Conservation (phyloP, 2,797 vertebrate genomes). For the Lates japonicus region DNA sequence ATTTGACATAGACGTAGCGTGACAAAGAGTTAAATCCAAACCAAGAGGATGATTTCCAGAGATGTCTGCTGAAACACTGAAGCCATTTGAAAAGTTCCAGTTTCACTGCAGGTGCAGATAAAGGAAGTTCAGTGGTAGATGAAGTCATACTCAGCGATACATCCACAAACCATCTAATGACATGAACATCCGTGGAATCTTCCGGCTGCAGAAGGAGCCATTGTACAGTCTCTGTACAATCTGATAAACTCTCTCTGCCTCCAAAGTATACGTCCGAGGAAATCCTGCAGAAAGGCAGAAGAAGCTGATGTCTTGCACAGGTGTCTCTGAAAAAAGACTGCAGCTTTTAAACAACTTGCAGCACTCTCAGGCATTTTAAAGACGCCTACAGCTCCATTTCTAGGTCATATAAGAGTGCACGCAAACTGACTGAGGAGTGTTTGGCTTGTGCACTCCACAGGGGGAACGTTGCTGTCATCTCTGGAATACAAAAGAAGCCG, state of each 20-base stretch:
- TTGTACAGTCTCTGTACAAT: slow-evolving; percentile 34
- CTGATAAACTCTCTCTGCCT: slow-evolving; percentile 41
- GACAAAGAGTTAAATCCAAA: slow-evolving; percentile 35
- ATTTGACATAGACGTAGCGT: slow-evolving; percentile 34
- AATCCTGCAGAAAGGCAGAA: slow-evolving; percentile 33
- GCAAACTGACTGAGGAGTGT: slow-evolving; percentile 79
- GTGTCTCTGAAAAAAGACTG: slow-evolving; percentile 67
- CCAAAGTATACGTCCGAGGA: slow-evolving; percentile 10
- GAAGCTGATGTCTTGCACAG: slow-evolving; percentile 72
- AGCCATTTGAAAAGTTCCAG: slow-evolving; percentile 36
- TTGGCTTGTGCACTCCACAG: slow-evolving; percentile 75
- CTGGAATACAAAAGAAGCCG: slow-evolving; percentile 33
- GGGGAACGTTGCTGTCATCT: slow-evolving; percentile 63
- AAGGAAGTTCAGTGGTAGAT: slow-evolving; percentile 51
- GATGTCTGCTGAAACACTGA: slow-evolving; percentile 55
- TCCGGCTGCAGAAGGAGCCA: slow-evolving; percentile 40
- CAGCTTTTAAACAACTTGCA: slow-evolving; percentile 59
- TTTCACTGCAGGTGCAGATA: slow-evolving; percentile 61
- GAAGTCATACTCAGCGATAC: slow-evolving; percentile 47
- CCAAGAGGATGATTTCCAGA: slow-evolving; percentile 46
- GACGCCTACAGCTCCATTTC: slow-evolving; percentile 77
- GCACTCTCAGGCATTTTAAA: slow-evolving; percentile 60
- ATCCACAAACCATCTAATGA: slow-evolving; percentile 28
- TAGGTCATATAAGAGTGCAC: slow-evolving; percentile 77
- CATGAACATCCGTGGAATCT: slow-evolving; percentile 49